Conservation (phyloP, 2,113 vertebrate species). For the Dicerorhinus sumatrensis region DNA sequence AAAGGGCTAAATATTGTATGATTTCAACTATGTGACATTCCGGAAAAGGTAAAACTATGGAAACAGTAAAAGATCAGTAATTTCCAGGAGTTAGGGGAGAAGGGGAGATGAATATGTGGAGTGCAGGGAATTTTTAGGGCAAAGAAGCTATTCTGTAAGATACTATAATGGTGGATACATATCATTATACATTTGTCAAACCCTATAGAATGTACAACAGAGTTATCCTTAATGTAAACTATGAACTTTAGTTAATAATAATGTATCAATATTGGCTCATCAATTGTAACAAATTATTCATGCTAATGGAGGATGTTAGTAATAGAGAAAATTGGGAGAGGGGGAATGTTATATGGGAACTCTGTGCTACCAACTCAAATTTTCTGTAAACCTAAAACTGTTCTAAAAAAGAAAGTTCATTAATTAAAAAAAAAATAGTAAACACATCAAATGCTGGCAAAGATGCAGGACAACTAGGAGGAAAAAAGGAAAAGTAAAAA, state of each 20-base stretch:
- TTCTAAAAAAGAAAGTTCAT: background rate
- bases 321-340: background rate
- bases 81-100: background rate
- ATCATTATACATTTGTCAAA: background rate
- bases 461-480: background rate
- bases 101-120: background rate
- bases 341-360: no score
- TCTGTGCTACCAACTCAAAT: background rate
- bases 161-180: background rate
- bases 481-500: background rate
- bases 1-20: background rate
- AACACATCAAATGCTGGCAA: background rate
- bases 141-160: background rate
- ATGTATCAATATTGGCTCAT: background rate
- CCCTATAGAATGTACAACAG: background rate
- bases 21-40: background rate
- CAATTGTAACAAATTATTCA: background rate
- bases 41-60: background rate
- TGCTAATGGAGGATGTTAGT: background rate
- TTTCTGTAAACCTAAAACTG: background rate
- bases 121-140: background rate
- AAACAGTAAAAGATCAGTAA: background rate
- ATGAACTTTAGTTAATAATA: background rate
- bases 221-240: background rate
- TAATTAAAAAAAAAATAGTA: background rate